phyloP scores from a whole-genome alignment of 1,140 invertebrate genomes.

The Meloidogyne floridensis region DNA sequence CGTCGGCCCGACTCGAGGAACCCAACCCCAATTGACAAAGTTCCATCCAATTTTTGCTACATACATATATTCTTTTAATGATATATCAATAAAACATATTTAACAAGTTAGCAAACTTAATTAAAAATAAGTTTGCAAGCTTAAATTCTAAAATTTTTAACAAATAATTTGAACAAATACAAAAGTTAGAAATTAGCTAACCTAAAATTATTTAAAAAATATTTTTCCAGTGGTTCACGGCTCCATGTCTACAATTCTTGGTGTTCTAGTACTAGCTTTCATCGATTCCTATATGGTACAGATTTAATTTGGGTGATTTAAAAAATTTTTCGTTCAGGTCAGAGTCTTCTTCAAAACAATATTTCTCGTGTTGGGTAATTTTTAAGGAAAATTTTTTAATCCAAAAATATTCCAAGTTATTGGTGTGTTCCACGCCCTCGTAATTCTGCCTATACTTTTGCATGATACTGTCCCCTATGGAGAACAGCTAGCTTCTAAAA shows the following conservation, averaged over 20 bases:
- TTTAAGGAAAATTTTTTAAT: background rate
- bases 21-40: too few relatives aligned
- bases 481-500: conserved; percentile 42
- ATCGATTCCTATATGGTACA: conserved; percentile 78
- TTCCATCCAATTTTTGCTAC: too few relatives aligned
- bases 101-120: too few relatives aligned
- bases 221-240: conserved; percentile 69
- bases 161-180: too few relatives aligned
- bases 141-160: too few relatives aligned
- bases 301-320: background rate
- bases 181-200: too few relatives aligned
- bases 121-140: too few relatives aligned
- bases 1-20: too few relatives aligned
- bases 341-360: conserved; percentile 69
- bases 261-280: conserved; percentile 81
- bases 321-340: conserved; percentile 73
- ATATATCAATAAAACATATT: too few relatives aligned
- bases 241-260: conserved; percentile 86
- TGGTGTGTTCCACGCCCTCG: conserved; percentile 66
- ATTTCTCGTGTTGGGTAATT: conserved; percentile 64
- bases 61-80: too few relatives aligned
- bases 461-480: conserved; percentile 60
- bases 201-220: conserved; percentile 6
- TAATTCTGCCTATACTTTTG: conserved; percentile 68
- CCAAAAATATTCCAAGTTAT: conserved; percentile 41